Conservation (phyloP, 2,888 invertebrate genomes). For the Sepioteuthis lessoniana region DNA sequence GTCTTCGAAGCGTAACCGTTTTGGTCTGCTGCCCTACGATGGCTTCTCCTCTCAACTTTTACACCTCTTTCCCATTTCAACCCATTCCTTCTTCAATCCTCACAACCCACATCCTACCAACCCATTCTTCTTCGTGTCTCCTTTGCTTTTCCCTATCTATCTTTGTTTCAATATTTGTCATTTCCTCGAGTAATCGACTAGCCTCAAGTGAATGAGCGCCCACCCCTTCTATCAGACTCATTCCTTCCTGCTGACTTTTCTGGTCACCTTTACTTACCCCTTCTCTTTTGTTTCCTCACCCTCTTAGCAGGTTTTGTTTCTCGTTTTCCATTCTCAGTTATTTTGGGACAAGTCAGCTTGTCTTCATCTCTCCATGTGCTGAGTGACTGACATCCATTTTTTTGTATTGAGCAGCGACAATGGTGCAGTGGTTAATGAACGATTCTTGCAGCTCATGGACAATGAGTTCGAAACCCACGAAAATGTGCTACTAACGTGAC, state of each 20-base stretch:
- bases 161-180: slow-evolving; percentile 8
- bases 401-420: background rate
- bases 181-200: background rate
- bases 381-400: background rate
- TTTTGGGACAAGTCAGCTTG: background rate
- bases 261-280: background rate
- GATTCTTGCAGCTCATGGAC: background rate
- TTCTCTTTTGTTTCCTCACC: background rate
- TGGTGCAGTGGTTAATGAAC: background rate
- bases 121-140: background rate
- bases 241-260: background rate
- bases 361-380: background rate
- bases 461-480: too few relatives aligned
- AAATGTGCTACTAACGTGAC: too few relatives aligned
- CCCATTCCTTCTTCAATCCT: background rate
- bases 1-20: background rate
- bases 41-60: background rate
- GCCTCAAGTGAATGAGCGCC: background rate
- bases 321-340: background rate
- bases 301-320: background rate
- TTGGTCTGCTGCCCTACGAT: background rate
- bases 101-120: background rate
- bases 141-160: background rate
- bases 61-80: too few relatives aligned
- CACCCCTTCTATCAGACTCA: background rate